A percentile compares a stretch with the other conserved stretches of the same genome.
These are phyloP conservation scores for Xiphophorus hellerii DNA, from an alignment of 2,113 vertebrate genomes.

Conservation along the genomic window DNA sequence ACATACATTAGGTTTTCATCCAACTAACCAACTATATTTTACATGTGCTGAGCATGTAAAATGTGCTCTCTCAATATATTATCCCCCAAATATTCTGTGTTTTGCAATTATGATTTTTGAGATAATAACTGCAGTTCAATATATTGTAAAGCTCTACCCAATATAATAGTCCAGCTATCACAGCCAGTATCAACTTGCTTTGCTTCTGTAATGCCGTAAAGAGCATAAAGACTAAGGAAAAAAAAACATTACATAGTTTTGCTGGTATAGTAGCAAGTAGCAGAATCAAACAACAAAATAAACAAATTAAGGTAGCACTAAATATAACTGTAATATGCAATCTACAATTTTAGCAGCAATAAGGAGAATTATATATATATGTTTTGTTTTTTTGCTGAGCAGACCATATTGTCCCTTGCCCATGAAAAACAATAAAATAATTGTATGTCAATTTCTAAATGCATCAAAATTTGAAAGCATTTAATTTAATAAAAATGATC, in stretches of 20 bases:
- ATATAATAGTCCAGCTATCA: background rate
- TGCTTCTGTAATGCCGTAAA: background rate
- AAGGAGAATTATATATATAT: no score
- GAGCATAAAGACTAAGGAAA: background rate
- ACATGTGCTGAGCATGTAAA: background rate
- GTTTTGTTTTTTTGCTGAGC: background rate
- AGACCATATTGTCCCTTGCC: background rate
- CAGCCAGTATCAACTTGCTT: background rate
- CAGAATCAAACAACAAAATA: background rate
- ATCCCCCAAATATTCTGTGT: background rate
- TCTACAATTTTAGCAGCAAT: no score
- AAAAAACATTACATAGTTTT: background rate
- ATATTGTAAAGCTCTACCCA: background rate
- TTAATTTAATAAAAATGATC: no score
- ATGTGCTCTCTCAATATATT: background rate
- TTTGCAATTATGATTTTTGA: background rate
- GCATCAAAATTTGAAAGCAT: background rate
- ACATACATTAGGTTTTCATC: no score
- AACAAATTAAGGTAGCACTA: no score
- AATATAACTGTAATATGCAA: no score
- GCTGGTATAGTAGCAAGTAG: background rate
- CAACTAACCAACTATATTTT: no score
- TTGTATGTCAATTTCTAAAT: background rate
- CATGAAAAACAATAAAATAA: background rate
- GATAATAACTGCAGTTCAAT: background rate